phyloP scores from a whole-genome alignment of 2,113 vertebrate species.

The Nansenia antarctica region DNA sequence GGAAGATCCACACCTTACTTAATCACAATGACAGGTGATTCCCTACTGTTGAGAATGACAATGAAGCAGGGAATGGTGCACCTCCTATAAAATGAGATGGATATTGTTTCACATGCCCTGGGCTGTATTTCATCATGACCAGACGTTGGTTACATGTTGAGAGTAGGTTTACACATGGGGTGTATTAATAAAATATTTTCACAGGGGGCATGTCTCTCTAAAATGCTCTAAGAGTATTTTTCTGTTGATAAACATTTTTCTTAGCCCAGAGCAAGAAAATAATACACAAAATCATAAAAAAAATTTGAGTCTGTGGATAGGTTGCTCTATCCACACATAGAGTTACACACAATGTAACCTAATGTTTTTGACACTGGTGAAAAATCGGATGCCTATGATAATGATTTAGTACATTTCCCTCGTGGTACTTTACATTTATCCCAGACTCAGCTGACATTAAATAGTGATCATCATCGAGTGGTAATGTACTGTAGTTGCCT shows the following conservation, averaged over 20 bases:
- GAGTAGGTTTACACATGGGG: slow-evolving; percentile 48
- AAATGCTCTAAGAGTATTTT: slow-evolving; percentile 47
- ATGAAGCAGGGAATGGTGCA: slow-evolving; percentile 37
- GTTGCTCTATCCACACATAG: neutral
- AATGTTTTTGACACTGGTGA: neutral
- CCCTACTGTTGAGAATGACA: slow-evolving; percentile 51
- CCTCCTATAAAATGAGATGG: slow-evolving; percentile 55
- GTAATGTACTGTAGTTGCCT: neutral
- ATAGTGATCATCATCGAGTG: too few relatives aligned
- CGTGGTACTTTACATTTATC: neutral
- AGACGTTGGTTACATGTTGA: slow-evolving; percentile 52
- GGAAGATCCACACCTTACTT: slow-evolving; percentile 58
- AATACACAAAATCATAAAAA: slow-evolving; percentile 45
- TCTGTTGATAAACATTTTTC: slow-evolving; percentile 56
- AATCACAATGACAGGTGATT: slow-evolving; percentile 69
- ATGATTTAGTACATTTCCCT: neutral
- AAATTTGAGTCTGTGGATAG: neutral
- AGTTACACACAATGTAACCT: neutral
- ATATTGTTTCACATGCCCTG: slow-evolving; percentile 58
- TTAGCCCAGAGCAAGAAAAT: slow-evolving; percentile 45
- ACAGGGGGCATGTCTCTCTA: slow-evolving; percentile 33
- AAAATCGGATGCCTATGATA: neutral
- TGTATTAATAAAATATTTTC: slow-evolving; percentile 61
- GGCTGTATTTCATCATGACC: slow-evolving; percentile 51
- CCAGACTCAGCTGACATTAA: too few relatives aligned